Conservation (phyloP, 2,888 invertebrate genomes). For the Apodemia mormo region DNA sequence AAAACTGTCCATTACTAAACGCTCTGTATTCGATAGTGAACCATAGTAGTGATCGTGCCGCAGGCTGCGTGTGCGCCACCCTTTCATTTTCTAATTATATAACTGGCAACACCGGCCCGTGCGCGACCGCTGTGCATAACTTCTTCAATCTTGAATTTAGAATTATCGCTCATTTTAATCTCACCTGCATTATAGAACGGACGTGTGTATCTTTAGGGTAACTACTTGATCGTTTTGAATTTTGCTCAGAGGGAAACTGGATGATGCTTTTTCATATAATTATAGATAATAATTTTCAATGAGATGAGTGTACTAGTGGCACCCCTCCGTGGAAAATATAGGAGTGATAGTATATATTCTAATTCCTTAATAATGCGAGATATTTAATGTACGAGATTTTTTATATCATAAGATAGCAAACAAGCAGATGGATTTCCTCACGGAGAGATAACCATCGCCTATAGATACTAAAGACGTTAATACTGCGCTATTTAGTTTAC, state of each 20-base stretch:
- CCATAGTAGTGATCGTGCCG: constrained; percentile 76
- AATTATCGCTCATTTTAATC: constrained; percentile 60
- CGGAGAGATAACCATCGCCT: no score
- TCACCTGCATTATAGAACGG: constrained; percentile 46
- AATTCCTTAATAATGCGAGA: no score
- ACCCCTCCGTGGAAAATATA: no score
- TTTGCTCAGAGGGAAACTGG: constrained; percentile 15
- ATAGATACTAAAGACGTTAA: no score
- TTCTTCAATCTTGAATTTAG: constrained; percentile 71
- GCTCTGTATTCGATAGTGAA: constrained; percentile 63
- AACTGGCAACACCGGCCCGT: constrained; percentile 77
- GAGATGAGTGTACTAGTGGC: no score
- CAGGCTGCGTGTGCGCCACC: constrained; percentile 76
- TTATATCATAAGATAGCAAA: no score
- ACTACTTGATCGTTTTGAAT: constrained; percentile 41
- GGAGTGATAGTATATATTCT: no score
- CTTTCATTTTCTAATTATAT: constrained; percentile 80
- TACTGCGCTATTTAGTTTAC: no score
- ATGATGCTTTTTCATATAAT: neutral
- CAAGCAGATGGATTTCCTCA: no score
- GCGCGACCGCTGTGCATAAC: constrained; percentile 63
- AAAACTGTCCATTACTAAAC: constrained; percentile 50
- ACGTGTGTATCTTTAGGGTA: constrained; percentile 55
- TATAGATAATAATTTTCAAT: neutral
- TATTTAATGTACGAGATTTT: no score